Evolutionary conservation across 2,888 invertebrate species (phyloP).

Genomic region (Rutpela maculata): DNA sequence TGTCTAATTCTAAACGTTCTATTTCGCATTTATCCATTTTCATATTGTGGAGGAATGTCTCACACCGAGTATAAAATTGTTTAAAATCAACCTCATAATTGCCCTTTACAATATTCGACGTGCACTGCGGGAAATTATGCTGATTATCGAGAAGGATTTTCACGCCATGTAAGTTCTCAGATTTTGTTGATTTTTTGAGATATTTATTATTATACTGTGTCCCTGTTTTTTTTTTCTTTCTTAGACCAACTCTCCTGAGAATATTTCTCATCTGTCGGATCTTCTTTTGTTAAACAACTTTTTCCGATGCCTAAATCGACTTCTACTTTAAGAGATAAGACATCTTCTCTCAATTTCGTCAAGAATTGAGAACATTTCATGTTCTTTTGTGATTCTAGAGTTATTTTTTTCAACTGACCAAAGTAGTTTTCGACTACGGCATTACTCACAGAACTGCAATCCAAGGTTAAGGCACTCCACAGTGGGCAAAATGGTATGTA

Average conservation of each 20-base stretch:
- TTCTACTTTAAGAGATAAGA: no score
- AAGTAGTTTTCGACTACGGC: conserved; percentile 32
- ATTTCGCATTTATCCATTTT: not conserved
- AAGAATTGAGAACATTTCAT: conserved; percentile 41
- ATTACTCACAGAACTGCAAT: conserved; percentile 29
- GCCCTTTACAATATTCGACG: no score
- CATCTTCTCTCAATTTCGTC: conserved; percentile 28
- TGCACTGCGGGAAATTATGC: conserved; percentile 12
- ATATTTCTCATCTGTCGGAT: conserved; percentile 11
- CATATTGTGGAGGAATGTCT: not conserved
- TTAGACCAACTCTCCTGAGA: conserved; percentile 40
- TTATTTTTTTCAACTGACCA: no score
- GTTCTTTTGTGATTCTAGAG: conserved; percentile 38
- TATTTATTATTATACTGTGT: conserved; percentile 26
- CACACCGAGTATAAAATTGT: not conserved
- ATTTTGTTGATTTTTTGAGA: conserved; percentile 19
- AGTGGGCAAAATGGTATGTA: conserved; percentile 40
- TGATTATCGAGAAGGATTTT: no score
- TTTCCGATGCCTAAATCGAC: not conserved
- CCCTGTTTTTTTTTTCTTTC: conserved; percentile 15
- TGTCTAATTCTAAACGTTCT: not conserved
- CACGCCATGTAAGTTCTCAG: not conserved
- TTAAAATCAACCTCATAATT: not conserved
- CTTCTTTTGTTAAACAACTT: no score
- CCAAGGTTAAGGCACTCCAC: conserved; percentile 40